A percentile compares a stretch with the other conserved stretches of the same genome.
These are phyloP conservation scores for Tiphia femorata DNA, from an alignment of 2,888 invertebrate species.

Conservation along the genomic window DNA sequence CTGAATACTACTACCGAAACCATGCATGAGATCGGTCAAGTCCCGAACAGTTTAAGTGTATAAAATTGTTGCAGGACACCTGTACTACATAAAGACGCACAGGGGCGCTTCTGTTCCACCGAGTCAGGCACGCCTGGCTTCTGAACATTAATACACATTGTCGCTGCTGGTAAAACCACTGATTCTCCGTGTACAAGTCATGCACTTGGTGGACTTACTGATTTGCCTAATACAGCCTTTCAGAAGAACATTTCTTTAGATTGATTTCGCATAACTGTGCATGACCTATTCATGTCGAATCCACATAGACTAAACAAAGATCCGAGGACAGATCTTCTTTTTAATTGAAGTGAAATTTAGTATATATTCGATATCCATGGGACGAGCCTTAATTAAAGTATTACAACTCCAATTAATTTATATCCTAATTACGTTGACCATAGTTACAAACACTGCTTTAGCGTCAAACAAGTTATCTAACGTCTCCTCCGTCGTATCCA, in stretches of 20 bases:
- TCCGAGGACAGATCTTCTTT: constrained; percentile 20
- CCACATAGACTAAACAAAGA: constrained; percentile 35
- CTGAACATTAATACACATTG: constrained; percentile 60
- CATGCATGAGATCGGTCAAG: constrained; percentile 55
- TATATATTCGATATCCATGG: constrained; percentile 15
- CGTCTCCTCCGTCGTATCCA: constrained; percentile 12
- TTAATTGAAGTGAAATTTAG: constrained; percentile 24
- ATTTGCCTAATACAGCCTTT: constrained; percentile 4
- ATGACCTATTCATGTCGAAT: constrained; percentile 22
- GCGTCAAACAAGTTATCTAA: constrained; percentile 24
- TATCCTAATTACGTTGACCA: constrained; percentile 37
- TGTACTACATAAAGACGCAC: constrained; percentile 52
- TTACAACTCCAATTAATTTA: constrained; percentile 32
- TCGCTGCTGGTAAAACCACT: constrained; percentile 65
- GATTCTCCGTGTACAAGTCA: constrained; percentile 28
- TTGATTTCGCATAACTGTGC: constrained; percentile 10
- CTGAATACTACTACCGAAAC: constrained; percentile 44
- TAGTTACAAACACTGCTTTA: constrained; percentile 39
- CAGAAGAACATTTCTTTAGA: constrained; percentile 13
- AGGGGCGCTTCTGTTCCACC: constrained; percentile 48
- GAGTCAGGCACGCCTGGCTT: constrained; percentile 56
- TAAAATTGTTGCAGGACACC: constrained; percentile 56
- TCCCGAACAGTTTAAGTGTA: constrained; percentile 57
- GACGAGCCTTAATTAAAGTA: constrained; percentile 22
- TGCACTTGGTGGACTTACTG: constrained; percentile 12